Evolutionary conservation across 1,140 invertebrate species (phyloP), one percentile per base, ranked within the genome.

Genomic region (Drosophila quadrilineata): DNA sequence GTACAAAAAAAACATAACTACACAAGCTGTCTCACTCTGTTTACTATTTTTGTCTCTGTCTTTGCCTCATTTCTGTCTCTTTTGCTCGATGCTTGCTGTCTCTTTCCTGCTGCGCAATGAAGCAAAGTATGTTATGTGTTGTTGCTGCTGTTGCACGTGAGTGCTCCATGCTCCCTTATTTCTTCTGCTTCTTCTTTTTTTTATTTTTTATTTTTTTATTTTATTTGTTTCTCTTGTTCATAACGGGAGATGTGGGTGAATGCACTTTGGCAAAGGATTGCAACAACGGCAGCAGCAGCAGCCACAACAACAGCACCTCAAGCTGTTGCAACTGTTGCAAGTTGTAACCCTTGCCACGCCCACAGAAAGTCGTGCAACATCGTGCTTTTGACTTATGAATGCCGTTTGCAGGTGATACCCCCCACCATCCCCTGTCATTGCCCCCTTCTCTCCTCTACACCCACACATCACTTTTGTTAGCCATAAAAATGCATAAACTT

Each of bases 111-210:
- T 48, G 63, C 43, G 76, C 76, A 80, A 82, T 80, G 76, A 80
- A 80, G 76, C 80, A 79, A 79, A 80, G 60, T 29, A 36, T 59
- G n/a, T 74, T 70, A 70, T 77, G 46, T 65, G 59, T 66, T 71
- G 40, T 45, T 31, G 57, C 71, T 66, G 74, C 79, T 79, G 60
- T 80, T 54, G 72, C 72, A 82, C 68, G 76, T 82, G 72, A 80
- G 72, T 66, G 58, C 49, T 17, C 50, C 29, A 26, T 31, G 10
- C 24, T 19, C 24, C 35, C 12, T 17, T 22, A 22, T 19, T 40
- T 9, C 9, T 6, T 38, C 5, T 28, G 6, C 12, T 9, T 12
- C 10, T 16, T 12, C 21, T 1, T 3, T 9, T 10, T 6, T 9
- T 21, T 38, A 2, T 10, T 21, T 12, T 36, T 63, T 19, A 17